These are phyloP conservation scores for Branchinecta sandiegonensis DNA, from an alignment of 2,888 invertebrate genomes.

Conservation along the genomic window DNA sequence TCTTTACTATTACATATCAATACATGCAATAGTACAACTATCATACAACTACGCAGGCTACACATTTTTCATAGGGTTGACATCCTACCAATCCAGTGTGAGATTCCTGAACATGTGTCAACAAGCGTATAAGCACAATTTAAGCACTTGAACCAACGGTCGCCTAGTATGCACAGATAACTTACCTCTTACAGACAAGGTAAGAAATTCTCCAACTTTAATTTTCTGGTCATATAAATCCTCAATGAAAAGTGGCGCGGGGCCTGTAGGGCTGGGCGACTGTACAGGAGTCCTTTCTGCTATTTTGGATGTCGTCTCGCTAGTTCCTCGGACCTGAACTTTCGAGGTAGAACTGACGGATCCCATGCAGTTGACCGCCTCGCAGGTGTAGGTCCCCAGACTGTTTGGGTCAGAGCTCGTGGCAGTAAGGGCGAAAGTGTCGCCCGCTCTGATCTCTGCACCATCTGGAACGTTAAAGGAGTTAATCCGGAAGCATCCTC, in stretches of 20 bases:
- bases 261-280: slow-evolving; percentile 39
- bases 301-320: slow-evolving; percentile 35
- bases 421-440: slow-evolving; percentile 71
- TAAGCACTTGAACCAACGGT: too few relatives aligned
- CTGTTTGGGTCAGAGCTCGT: slow-evolving; percentile 71
- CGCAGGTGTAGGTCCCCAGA: slow-evolving; percentile 70
- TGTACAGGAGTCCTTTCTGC: slow-evolving; percentile 51
- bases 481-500: too few relatives aligned
- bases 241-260: slow-evolving; percentile 61
- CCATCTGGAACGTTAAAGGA: slow-evolving; percentile 41
- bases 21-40: too few relatives aligned
- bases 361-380: slow-evolving; percentile 79
- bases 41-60: too few relatives aligned
- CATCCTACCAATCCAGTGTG: too few relatives aligned
- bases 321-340: slow-evolving; percentile 49
- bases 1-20: too few relatives aligned
- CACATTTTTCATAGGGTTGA: too few relatives aligned
- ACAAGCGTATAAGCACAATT: too few relatives aligned
- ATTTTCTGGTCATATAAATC: slow-evolving; percentile 58
- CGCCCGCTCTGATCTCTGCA: slow-evolving; percentile 73
- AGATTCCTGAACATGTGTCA: too few relatives aligned
- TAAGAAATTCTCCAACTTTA: slow-evolving; percentile 58
- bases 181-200: slow-evolving; percentile 35
- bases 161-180: neutral
- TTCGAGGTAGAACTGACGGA: slow-evolving; percentile 64